Conservation (phyloP, 1,140 invertebrate species). For the Tetramorium alpestre region DNA sequence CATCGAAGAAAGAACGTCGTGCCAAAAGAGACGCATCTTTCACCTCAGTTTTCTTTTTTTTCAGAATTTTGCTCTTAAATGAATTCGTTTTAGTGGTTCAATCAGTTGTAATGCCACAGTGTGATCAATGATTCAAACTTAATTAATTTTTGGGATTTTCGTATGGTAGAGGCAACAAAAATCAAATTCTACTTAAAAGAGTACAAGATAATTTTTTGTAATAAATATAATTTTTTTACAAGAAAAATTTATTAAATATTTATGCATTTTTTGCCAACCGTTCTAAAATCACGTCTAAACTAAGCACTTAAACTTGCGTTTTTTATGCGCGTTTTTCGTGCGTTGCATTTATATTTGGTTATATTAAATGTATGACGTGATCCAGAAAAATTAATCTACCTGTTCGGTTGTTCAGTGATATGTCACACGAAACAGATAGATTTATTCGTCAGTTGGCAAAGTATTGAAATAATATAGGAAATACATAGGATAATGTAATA, state of each 20-base stretch:
- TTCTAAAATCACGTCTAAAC: background rate
- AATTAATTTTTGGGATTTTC: background rate
- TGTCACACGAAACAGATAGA: background rate
- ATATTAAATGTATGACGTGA: background rate
- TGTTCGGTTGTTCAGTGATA: background rate
- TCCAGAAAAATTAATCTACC: background rate
- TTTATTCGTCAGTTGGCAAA: background rate
- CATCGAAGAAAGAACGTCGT: conserved; percentile 20
- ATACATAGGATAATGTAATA: background rate
- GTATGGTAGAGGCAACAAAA: background rate
- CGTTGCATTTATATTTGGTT: background rate
- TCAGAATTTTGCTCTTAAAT: background rate
- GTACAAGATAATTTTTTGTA: background rate
- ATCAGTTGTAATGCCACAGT: background rate
- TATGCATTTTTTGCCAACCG: background rate
- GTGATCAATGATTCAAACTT: background rate
- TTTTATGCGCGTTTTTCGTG: background rate
- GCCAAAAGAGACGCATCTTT: conserved; percentile 11
- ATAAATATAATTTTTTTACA: background rate
- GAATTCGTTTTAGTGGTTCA: conserved; percentile 23
- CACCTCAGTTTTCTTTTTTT: background rate
- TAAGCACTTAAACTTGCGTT: background rate
- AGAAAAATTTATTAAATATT: background rate
- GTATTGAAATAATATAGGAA: background rate
- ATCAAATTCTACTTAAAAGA: background rate